phyloP scores from a whole-genome alignment of 2,113 vertebrate species.

The Cynocephalus volans region DNA sequence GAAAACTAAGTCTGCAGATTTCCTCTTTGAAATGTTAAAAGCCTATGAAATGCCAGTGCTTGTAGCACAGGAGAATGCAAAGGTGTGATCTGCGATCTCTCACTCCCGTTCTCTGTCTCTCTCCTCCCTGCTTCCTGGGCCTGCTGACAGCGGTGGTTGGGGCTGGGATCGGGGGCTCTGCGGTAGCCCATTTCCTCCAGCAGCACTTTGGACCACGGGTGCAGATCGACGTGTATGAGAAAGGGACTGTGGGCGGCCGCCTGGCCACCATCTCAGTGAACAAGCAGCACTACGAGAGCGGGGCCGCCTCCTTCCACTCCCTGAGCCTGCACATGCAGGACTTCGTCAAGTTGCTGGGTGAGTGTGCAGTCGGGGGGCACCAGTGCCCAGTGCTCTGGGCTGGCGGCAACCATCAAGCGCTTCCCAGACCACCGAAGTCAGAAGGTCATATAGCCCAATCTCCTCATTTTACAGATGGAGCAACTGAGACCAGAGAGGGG shows the following conservation, averaged over 20 bases:
- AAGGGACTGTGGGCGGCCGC: slow-evolving; percentile 93
- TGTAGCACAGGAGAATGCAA: background rate
- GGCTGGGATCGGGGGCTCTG: slow-evolving; percentile 96
- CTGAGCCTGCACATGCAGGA: slow-evolving; percentile 99
- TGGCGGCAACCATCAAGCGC: background rate
- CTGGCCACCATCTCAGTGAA: slow-evolving; percentile 96
- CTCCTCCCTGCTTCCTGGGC: background rate
- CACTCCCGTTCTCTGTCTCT: background rate
- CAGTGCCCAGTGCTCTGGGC: background rate
- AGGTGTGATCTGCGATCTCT: background rate
- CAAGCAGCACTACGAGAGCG: slow-evolving; percentile 96
- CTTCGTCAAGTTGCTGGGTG: slow-evolving; percentile 97
- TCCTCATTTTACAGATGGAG: slow-evolving; percentile 81
- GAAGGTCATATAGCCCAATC: slow-evolving; percentile 55
- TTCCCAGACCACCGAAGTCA: background rate
- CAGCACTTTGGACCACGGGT: slow-evolving; percentile 98
- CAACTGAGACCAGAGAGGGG: slow-evolving; percentile 82
- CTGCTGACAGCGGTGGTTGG: slow-evolving; percentile 94
- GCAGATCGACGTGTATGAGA: slow-evolving; percentile 96
- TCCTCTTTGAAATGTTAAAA: background rate
- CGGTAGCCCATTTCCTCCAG: slow-evolving; percentile 95
- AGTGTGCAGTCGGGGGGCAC: slow-evolving; percentile 60
- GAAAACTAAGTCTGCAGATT: background rate
- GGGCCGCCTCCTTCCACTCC: slow-evolving; percentile 96
- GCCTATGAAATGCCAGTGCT: background rate